Evolutionary conservation across 2,888 invertebrate species (phyloP).

Genomic region (Cremastinae sp.): DNA sequence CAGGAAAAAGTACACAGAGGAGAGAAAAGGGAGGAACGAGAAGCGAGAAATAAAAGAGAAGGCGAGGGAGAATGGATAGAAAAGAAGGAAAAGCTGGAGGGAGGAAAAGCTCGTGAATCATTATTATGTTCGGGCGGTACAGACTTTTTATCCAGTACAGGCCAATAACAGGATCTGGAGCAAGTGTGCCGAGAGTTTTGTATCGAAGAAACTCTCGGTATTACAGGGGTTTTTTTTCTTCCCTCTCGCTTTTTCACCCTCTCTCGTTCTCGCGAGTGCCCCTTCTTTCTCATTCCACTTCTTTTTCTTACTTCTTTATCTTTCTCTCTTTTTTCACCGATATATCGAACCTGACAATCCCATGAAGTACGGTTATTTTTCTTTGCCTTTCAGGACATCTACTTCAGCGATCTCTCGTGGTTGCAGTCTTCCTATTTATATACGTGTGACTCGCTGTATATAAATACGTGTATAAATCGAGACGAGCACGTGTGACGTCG

Average conservation of each 20-base stretch:
- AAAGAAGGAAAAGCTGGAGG: constrained; percentile 1
- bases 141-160: constrained; percentile 18
- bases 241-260: not conserved
- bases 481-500: not conserved
- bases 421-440: not conserved
- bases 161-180: constrained; percentile 17
- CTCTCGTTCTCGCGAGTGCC: constrained; percentile 6
- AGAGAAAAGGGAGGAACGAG: not conserved
- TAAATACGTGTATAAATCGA: constrained; percentile 12
- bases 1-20: not conserved
- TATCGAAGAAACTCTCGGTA: constrained; percentile 7
- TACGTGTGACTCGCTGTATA: constrained; percentile 7
- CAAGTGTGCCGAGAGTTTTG: constrained; percentile 3
- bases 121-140: constrained; percentile 33
- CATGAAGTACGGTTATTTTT: constrained; percentile 27
- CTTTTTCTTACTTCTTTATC: not conserved
- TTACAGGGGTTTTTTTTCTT: not conserved
- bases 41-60: no score
- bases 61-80: not conserved
- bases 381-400: constrained; percentile 21
- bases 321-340: constrained; percentile 9
- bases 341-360: constrained; percentile 32
- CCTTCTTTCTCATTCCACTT: not conserved
- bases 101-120: constrained; percentile 26
- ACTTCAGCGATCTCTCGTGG: not conserved